Base-by-base conservation (phyloP, 2,888 invertebrate species). In the Tuta absoluta region DNA sequence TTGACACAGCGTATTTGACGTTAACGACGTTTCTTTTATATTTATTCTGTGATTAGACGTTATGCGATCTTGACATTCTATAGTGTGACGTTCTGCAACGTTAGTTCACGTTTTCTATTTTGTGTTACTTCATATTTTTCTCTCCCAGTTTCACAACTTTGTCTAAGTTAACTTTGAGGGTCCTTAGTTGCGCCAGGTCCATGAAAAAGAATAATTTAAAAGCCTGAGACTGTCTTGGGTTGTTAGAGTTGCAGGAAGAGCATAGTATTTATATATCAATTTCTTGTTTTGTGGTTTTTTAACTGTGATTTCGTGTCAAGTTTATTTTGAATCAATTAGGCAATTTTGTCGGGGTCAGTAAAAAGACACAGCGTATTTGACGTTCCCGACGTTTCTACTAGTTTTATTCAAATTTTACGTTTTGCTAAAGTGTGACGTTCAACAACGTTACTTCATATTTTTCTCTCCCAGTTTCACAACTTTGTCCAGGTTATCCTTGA, bases 401-500 rank as follows among this genome's bases (percentile, higher is more conserved):
- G 2, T 28, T 28, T 28, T 28, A 28, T 28, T 28, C 5, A 5
- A 5, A 28, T 28, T 4, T 28, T 2, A 28, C 28, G 4, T 38
- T 38, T 38, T 38, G 41, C 41, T 14, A 14, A 12, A 28, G 28
- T 5, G 5, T 28, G 28, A 28, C 5, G 28, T 28, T 28, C 5
- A 4, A 10, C 38, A 12, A 41, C 5, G 28, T 28, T 28, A 24
- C 5, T 56, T 56, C 28, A 56, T 56, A 17, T 12, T 56, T 28
- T 56, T 56, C 56, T 88, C 85, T 0, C 90, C 86, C 0, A 87
- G 75, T 41, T 79, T 78, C 19, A 91, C 85, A 0, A 91, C 85
- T 57, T 81, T 87, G 10, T 82, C 86, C n/a, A 93, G 77, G 76
- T 93, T 92, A 64, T 92, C 90, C 59, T 90, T 87, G 48, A 93